Evolutionary conservation across 1,140 invertebrate species (phyloP).

Genomic region (Capitella teleta): DNA sequence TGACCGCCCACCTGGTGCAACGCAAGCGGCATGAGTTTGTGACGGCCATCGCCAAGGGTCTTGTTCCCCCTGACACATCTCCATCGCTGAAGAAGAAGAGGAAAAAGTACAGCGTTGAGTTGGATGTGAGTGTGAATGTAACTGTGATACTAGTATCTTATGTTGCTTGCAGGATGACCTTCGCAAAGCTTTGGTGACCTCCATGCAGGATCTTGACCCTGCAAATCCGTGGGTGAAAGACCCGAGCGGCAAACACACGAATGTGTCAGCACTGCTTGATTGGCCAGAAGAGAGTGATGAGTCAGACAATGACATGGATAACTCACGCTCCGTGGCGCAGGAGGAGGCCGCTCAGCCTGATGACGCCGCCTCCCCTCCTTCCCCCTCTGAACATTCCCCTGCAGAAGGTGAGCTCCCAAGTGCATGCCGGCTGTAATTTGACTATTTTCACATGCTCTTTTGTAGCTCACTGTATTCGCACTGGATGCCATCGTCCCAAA

Average conservation of each 20-base stretch:
- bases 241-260: constrained; percentile 46
- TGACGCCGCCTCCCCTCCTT: neutral
- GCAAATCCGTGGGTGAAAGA: constrained; percentile 51
- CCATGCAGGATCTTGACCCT: constrained; percentile 46
- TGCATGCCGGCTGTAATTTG: neutral
- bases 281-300: constrained; percentile 54
- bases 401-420: neutral
- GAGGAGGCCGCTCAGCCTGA: neutral
- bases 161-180: constrained; percentile 39
- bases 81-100: constrained; percentile 43
- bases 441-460: constrained; percentile 2
- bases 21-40: constrained; percentile 56
- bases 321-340: neutral
- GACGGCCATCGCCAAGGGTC: constrained; percentile 53
- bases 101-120: constrained; percentile 9
- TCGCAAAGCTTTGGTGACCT: constrained; percentile 43
- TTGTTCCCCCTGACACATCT: constrained; percentile 56
- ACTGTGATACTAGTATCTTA: too few species aligned
- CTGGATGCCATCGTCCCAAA: constrained; percentile 38
- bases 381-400: neutral
- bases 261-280: constrained; percentile 49
- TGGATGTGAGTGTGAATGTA: constrained; percentile 13
- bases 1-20: constrained; percentile 49
- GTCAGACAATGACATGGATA: constrained; percentile 22
- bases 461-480: constrained; percentile 31